A percentile compares a stretch with the other conserved stretches of the same genome.
Conservation (phyloP, 2,888 invertebrate genomes). For the Stegophylla sp. region DNA sequence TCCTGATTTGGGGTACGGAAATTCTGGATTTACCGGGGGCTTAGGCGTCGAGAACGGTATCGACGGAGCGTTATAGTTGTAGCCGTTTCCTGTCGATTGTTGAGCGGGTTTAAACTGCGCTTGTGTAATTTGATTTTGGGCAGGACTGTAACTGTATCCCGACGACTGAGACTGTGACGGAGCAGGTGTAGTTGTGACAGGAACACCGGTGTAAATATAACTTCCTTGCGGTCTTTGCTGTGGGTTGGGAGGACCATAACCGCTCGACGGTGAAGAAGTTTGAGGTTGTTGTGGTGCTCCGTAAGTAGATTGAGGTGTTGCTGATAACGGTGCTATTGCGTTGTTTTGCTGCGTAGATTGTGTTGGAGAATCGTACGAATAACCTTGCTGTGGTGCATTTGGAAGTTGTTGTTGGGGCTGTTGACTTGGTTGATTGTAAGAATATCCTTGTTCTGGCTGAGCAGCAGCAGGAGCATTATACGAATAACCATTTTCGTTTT, state of each 20-base stretch:
- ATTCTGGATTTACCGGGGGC: neutral
- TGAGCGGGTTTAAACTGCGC: conserved; percentile 9
- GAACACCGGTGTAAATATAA: conserved; percentile 40
- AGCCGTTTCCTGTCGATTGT: conserved; percentile 1
- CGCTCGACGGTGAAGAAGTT: neutral
- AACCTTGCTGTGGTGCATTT: conserved; percentile 16
- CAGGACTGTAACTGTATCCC: conserved; percentile 20
- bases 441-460: conserved; percentile 32
- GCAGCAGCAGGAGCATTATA: neutral
- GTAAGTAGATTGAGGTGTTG: neutral
- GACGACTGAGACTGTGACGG: conserved; percentile 4
- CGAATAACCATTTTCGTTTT: conserved; percentile 24
- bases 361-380: conserved; percentile 29
- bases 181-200: conserved; percentile 11
- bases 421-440: no score
- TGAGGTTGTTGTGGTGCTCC: conserved; percentile 16
- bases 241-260: neutral
- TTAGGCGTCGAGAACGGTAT: conserved; percentile 30
- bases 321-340: neutral
- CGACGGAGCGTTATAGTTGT: conserved; percentile 20
- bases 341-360: conserved; percentile 9
- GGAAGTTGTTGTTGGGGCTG: conserved; percentile 21
- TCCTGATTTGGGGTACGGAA: conserved; percentile 58
- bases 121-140: conserved; percentile 33
- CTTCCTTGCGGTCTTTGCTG: conserved; percentile 29